Conservation (phyloP, 2,888 invertebrate species). For the Tryphoninae sp. region DNA sequence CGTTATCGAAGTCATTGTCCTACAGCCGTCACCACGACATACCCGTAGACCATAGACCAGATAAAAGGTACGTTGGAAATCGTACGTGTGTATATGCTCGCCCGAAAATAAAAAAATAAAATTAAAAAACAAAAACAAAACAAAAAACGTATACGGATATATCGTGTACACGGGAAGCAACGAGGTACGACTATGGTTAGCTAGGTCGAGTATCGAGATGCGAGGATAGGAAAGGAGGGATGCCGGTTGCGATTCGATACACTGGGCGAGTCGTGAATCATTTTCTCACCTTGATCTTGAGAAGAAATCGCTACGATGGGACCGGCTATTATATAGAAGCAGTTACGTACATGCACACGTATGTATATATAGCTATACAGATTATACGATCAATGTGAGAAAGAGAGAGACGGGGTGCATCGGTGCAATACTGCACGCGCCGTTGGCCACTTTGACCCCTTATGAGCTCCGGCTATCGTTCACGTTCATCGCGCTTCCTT, state of each 20-base stretch:
- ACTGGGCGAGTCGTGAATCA: constrained; percentile 64
- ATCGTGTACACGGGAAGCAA: not conserved
- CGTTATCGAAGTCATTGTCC: constrained; percentile 66
- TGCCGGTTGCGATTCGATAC: constrained; percentile 54
- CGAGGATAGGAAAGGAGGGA: constrained; percentile 13
- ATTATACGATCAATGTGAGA: not conserved
- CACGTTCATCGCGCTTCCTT: constrained; percentile 66
- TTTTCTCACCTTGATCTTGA: constrained; percentile 67
- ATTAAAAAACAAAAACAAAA: not conserved
- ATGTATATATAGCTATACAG: not conserved
- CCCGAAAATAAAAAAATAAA: not conserved
- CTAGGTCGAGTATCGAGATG: constrained; percentile 51
- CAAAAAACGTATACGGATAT: not conserved
- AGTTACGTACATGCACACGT: constrained; percentile 11
- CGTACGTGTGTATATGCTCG: not conserved
- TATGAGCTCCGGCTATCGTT: constrained; percentile 63
- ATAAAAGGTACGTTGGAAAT: constrained; percentile 34
- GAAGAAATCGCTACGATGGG: constrained; percentile 52
- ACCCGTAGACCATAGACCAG: constrained; percentile 15
- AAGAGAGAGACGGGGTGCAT: constrained; percentile 6
- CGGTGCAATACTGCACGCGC: constrained; percentile 45
- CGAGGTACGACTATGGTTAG: constrained; percentile 56
- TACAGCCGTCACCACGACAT: constrained; percentile 41
- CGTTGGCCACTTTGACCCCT: constrained; percentile 63
- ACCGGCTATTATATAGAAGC: constrained; percentile 30